Percentiles rank a stretch among this genome's conserved stretches.
Conservation (phyloP, 2,113 vertebrate genomes). For the Raphicerus campestris region DNA sequence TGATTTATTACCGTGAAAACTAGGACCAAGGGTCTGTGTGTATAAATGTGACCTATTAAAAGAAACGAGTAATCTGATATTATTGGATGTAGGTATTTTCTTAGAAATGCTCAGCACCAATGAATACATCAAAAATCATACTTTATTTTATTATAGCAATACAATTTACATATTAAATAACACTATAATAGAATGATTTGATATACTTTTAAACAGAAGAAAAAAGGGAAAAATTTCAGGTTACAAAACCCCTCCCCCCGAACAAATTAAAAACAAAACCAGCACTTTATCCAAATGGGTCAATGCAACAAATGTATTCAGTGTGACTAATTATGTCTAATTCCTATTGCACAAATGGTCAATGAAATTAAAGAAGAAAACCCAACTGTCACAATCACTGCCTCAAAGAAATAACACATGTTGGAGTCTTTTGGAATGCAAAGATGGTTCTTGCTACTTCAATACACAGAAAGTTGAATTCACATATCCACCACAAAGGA, state of each 20-base stretch:
- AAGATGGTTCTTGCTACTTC: slow-evolving; percentile 83
- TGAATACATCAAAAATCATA: slow-evolving; percentile 98
- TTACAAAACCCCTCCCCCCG: slow-evolving; percentile 86
- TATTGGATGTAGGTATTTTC: background rate
- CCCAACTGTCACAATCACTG: slow-evolving; percentile 91
- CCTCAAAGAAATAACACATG: slow-evolving; percentile 84
- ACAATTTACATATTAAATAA: slow-evolving; percentile 99
- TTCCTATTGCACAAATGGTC: slow-evolving; percentile 87
- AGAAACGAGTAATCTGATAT: background rate
- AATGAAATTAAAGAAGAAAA: slow-evolving; percentile 81
- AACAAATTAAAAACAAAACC: slow-evolving; percentile 74
- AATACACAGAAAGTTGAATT: slow-evolving; percentile 83
- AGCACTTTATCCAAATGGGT: slow-evolving; percentile 83
- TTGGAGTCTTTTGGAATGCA: slow-evolving; percentile 83
- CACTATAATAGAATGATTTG: slow-evolving; percentile 98
- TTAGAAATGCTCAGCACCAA: slow-evolving; percentile 62
- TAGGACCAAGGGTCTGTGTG: background rate
- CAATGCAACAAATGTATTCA: slow-evolving; percentile 84
- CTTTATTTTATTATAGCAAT: slow-evolving; percentile 99
- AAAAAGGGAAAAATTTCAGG: slow-evolving; percentile 85
- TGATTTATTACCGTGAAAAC: background rate
- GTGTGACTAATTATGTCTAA: slow-evolving; percentile 86
- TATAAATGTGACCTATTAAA: background rate
- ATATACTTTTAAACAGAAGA: slow-evolving; percentile 94
- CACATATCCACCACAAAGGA: slow-evolving; percentile 83